Base-by-base conservation (phyloP, 2,113 vertebrate species). In the cattle (Bos taurus) region DNA sequence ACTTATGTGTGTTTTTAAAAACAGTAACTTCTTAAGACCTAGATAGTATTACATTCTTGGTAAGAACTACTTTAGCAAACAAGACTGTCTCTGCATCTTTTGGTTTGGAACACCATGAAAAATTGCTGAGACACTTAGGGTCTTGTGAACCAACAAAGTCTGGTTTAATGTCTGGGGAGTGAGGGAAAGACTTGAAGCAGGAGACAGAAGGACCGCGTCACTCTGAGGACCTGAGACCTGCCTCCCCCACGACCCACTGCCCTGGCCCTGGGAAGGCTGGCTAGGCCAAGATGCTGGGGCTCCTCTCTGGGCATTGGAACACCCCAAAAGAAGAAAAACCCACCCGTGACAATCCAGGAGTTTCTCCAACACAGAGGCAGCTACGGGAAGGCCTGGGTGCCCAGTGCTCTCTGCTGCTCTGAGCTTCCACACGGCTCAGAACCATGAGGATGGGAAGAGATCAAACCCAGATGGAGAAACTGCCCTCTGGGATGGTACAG, bases 191-290 rank as follows among this genome's bases (percentile, higher is more conserved):
- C 5, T 36, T 8, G 12, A 74, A 40, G 71, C 2, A 77, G 71
- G 23, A 43, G 71, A 26, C 6, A 77, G 11, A 33, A 88, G 36
- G 90, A 36, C 2, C 0, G 4, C 36, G 7, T 17, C 19, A n/a
- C 81, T 80, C 30, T 36, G 40, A 28, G 21, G 48, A 83, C 60
- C 74, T 88, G 33, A 83, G 54, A n/a, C 25, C 2, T 10, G 36
- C 19, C 12, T 14, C 0, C 1, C 15, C 5, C 12, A 21, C 2
- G 3, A 8, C 1, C 3, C 15, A 33, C n/a, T 14, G 15, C 5
- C 40, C 14, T 36, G 1, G 30, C 23, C 74, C 30, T 77, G 21
- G 25, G 40, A 62, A 48, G 6, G 12, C 74, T 30, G 7, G 12
- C 46, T 48, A 43, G 8, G 30, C 48, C 64, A 25, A 88, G 10